phyloP scores from a whole-genome alignment of 2,888 invertebrate genomes.

The Philaethria dido region DNA sequence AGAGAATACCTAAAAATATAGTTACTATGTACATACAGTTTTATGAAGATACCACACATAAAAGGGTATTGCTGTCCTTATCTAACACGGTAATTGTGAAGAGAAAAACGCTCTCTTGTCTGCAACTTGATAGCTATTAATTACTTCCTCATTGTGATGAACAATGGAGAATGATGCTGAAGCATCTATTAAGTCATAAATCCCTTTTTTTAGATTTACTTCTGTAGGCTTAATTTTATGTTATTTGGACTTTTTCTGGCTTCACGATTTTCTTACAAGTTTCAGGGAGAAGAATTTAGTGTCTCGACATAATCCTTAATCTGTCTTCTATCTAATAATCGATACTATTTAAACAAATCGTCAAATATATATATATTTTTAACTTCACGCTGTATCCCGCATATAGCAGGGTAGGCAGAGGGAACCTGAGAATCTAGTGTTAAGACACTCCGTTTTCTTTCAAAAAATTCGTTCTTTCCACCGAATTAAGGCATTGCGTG shows the following conservation, averaged over 20 bases:
- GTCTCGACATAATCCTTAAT: too few relatives aligned
- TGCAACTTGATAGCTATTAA: conserved; percentile 26
- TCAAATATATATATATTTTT: too few relatives aligned
- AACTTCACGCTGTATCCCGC: too few relatives aligned
- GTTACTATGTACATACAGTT: background rate
- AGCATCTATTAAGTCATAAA: conserved; percentile 17
- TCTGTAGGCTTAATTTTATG: background rate
- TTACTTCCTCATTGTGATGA: conserved; percentile 11
- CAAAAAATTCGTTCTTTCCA: too few relatives aligned
- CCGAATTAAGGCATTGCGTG: too few relatives aligned
- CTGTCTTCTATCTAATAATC: too few relatives aligned
- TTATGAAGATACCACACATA: background rate
- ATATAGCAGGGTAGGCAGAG: too few relatives aligned
- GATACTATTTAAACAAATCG: too few relatives aligned
- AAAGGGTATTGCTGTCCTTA: background rate
- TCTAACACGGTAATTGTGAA: conserved; percentile 1
- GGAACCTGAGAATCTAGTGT: too few relatives aligned
- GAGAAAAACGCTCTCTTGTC: conserved; percentile 23
- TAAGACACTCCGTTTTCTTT: too few relatives aligned
- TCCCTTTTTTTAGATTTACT: conserved; percentile 2
- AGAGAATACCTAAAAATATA: background rate
- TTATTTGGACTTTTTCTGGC: background rate
- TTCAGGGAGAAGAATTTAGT: too few relatives aligned
- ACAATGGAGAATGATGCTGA: conserved; percentile 7
- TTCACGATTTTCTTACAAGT: too few relatives aligned